Evolutionary conservation across 2,888 invertebrate species (phyloP).

Genomic region (Calameuta pallipes): DNA sequence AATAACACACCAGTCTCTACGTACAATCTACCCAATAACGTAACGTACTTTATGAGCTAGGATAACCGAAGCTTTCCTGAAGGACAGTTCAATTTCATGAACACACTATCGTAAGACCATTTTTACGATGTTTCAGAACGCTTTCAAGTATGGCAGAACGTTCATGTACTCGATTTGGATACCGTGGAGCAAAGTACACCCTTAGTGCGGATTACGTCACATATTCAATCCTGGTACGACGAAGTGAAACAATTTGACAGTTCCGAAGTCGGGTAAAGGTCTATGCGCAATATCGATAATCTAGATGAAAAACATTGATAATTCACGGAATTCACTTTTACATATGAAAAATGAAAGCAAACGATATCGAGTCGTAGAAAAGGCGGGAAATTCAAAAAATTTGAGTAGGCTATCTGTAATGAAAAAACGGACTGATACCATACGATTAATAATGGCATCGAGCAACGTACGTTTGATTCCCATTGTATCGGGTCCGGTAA

Average conservation of each 20-base stretch:
- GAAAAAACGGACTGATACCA: neutral
- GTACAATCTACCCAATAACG: neutral
- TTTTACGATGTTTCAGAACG: constrained; percentile 40
- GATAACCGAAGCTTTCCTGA: neutral
- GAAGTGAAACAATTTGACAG: constrained; percentile 59
- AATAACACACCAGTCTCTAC: neutral
- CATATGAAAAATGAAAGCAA: neutral
- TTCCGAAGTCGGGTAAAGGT: constrained; percentile 45
- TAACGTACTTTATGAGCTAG: neutral
- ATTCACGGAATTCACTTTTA: constrained; percentile 22
- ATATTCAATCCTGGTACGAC: constrained; percentile 63
- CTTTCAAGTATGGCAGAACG: constrained; percentile 66
- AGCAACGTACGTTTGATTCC: neutral
- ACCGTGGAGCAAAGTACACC: constrained; percentile 46
- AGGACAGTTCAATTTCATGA: neutral
- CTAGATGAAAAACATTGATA: neutral
- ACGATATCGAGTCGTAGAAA: neutral
- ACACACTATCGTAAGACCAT: neutral
- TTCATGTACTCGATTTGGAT: constrained; percentile 58
- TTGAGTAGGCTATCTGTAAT: neutral
- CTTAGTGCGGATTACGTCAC: constrained; percentile 42
- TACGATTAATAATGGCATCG: neutral
- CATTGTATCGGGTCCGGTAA: neutral
- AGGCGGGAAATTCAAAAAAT: neutral
- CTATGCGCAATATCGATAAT: neutral